These are phyloP conservation scores for Drosophila antonietae DNA, from an alignment of 2,888 invertebrate genomes.

Conservation along the genomic window DNA sequence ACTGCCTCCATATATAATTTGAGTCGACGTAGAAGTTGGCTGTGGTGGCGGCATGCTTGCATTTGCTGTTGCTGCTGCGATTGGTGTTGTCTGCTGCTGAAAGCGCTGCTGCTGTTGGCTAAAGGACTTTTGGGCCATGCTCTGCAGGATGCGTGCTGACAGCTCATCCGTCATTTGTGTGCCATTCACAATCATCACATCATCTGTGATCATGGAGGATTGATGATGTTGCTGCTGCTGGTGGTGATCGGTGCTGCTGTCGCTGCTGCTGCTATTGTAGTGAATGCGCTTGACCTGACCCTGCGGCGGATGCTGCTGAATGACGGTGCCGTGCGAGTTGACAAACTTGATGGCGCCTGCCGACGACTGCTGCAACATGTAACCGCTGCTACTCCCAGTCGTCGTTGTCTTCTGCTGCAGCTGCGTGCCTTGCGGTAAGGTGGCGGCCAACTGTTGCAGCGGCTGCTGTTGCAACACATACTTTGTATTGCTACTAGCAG, in stretches of 20 bases:
- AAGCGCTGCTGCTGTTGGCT: constrained; percentile 70
- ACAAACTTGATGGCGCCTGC: constrained; percentile 83
- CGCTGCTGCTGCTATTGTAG: constrained; percentile 59
- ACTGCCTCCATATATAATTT: constrained; percentile 52
- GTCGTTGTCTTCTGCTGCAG: constrained; percentile 76
- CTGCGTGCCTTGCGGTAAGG: constrained; percentile 80
- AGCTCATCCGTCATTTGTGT: constrained; percentile 85
- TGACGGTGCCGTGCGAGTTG: constrained; percentile 84
- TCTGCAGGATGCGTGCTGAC: constrained; percentile 84
- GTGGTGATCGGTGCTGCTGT: constrained; percentile 50
- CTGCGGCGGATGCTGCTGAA: constrained; percentile 80
- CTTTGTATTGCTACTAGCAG: constrained; percentile 55
- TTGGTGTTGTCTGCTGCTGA: constrained; percentile 61
- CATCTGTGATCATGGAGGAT: constrained; percentile 80
- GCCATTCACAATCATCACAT: constrained; percentile 84
- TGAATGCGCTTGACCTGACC: constrained; percentile 49
- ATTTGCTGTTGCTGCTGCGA: constrained; percentile 49
- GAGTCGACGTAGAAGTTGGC: constrained; percentile 65
- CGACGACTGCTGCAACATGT: constrained; percentile 61
- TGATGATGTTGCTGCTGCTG: constrained; percentile 44
- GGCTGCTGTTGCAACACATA: constrained; percentile 78
- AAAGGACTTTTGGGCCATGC: constrained; percentile 84
- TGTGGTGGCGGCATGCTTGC: constrained; percentile 74
- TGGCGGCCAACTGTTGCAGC: constrained; percentile 68
- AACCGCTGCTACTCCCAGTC: constrained; percentile 42